phyloP scores from a whole-genome alignment of 1,140 invertebrate species.

The Bacillus rossius region DNA sequence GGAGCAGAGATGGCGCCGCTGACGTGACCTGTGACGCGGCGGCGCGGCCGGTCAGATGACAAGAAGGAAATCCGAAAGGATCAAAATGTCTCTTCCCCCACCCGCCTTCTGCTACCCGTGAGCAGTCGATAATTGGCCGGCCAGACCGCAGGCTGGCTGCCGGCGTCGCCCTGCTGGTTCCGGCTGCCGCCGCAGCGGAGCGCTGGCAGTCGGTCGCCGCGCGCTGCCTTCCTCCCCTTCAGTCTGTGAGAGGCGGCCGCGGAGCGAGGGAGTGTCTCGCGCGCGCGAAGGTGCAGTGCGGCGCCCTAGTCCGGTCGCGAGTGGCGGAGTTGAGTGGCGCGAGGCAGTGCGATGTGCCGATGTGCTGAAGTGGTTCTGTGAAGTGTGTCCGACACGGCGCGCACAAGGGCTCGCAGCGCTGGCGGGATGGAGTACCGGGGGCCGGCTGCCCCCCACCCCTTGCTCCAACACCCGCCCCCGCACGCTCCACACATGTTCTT shows the following conservation, averaged over 20 bases:
- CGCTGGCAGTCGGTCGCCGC: neutral
- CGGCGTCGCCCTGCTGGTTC: conserved; percentile 22
- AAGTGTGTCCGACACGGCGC: conserved; percentile 5
- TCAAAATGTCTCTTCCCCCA: neutral
- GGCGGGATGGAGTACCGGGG: conserved; percentile 16
- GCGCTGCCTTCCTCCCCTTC: neutral
- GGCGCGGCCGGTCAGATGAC: conserved; percentile 27
- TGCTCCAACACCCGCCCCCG: conserved; percentile 12
- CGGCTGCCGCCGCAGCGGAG: conserved; percentile 25
- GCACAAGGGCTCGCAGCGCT: conserved; percentile 3
- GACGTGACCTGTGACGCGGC: conserved; percentile 32
- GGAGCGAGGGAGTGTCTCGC: neutral
- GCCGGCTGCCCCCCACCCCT: conserved; percentile 13
- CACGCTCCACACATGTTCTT: conserved; percentile 9
- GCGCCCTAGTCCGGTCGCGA: neutral
- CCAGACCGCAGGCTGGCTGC: conserved; percentile 19
- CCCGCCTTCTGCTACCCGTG: neutral
- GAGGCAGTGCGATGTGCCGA: neutral
- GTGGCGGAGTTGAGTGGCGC: conserved; percentile 2
- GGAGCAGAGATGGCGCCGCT: neutral
- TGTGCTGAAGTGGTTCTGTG: neutral
- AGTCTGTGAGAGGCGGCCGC: neutral
- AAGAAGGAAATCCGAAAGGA: neutral
- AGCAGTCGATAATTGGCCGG: conserved; percentile 23
- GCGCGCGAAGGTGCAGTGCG: neutral